Evolutionary conservation across 1,140 invertebrate genomes (phyloP).

Genomic region (Antheraea mylitta): DNA sequence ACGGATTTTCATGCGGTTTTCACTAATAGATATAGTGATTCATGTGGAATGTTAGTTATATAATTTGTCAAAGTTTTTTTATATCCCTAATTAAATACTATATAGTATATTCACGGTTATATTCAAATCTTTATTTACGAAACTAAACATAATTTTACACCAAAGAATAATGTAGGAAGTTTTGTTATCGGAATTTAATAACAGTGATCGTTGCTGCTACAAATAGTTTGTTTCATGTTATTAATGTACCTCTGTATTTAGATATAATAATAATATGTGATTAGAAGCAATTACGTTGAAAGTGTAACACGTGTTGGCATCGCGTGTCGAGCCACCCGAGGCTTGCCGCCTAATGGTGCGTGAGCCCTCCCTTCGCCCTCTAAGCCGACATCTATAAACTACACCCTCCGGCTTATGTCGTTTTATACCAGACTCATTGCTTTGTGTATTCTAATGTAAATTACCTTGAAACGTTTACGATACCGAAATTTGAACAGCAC

Average conservation of each 20-base stretch:
- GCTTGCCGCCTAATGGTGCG: conserved; percentile 67
- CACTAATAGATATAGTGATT: too few relatives aligned
- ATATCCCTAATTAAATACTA: too few relatives aligned
- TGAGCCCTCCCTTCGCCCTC: conserved; percentile 37
- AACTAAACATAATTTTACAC: not conserved
- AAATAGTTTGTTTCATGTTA: conserved; percentile 1
- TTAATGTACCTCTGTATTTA: conserved; percentile 1
- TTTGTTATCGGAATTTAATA: not conserved
- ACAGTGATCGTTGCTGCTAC: not conserved
- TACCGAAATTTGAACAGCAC: conserved; percentile 4
- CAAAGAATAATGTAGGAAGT: not conserved
- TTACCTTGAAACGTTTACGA: conserved; percentile 15
- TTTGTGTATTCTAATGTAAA: conserved; percentile 20
- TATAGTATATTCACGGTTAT: too few relatives aligned
- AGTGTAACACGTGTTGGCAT: conserved; percentile 66
- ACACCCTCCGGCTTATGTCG: conserved; percentile 35
- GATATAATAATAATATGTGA: conserved; percentile 30
- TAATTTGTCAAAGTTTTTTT: too few relatives aligned
- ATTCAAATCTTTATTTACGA: not conserved
- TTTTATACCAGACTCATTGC: conserved; percentile 19
- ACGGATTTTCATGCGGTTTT: too few relatives aligned
- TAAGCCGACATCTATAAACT: conserved; percentile 41
- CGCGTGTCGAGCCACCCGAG: conserved; percentile 55
- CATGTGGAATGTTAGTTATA: too few relatives aligned
- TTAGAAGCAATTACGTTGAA: conserved; percentile 69